Evolutionary conservation across 2,888 invertebrate genomes (phyloP).

Genomic region (Ichneumon xanthorius): DNA sequence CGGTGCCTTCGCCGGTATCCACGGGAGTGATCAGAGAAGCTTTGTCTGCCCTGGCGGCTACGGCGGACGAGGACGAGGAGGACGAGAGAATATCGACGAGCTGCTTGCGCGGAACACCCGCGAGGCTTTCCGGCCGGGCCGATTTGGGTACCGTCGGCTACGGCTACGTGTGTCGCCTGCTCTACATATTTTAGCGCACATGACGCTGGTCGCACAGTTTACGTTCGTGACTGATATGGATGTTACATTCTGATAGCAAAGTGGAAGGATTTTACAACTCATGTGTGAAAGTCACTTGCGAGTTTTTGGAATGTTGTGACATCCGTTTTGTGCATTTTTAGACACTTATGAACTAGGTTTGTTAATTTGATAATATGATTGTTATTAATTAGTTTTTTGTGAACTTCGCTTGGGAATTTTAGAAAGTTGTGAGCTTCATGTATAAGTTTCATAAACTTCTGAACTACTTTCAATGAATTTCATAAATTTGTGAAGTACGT

Average conservation of each 20-base stretch:
- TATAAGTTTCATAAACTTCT: too few species aligned
- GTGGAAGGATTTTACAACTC: neutral
- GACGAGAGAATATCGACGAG: conserved; percentile 40
- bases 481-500: too few species aligned
- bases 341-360: too few species aligned
- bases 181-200: neutral
- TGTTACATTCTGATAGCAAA: neutral
- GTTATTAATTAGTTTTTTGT: too few species aligned
- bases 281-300: too few species aligned
- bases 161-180: neutral
- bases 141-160: conserved; percentile 12
- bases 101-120: conserved; percentile 1
- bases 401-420: too few species aligned
- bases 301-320: too few species aligned
- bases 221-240: neutral
- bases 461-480: too few species aligned
- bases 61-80: neutral
- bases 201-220: neutral
- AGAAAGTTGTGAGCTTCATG: too few species aligned
- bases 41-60: conserved; percentile 19
- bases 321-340: too few species aligned
- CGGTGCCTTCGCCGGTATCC: conserved; percentile 34
- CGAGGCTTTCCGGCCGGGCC: conserved; percentile 20
- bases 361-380: too few species aligned
- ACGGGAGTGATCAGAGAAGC: conserved; percentile 49